Base-by-base conservation (phyloP, 2,113 vertebrate species). In the Xiphias gladius region DNA sequence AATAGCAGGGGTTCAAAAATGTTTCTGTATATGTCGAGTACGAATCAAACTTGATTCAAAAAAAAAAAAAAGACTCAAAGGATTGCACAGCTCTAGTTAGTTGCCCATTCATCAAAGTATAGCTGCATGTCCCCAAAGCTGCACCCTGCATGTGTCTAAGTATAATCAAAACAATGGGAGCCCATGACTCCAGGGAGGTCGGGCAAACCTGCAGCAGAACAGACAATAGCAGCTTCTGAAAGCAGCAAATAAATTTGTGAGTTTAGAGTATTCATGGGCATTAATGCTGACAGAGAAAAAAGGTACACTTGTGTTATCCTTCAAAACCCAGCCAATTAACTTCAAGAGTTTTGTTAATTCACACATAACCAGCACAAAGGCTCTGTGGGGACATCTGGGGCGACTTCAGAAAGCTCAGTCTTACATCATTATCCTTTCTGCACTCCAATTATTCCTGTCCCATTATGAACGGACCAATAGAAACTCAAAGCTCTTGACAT, bases 391-490 rank as follows among this genome's bases (percentile, higher is more conserved):
- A 66, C 50, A 24, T 73, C 46, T 22, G 24, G 69, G 64, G 66
- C 61, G 78, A 74, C 65, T 83, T 41, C 50, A 76, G 67, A 59
- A 52, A 58, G 80, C 58, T 74, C 75, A 54, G 84, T 73, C 77
- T 82, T 76, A 79, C 74, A 71, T 67, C 75, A 79, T 93, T 76
- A 87, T 85, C 68, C 48, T 76, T 57, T 81, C 61, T 79, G n/a
- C 66, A 70, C 58, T 85, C 43, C 62, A 86, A 80, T 90, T 86
- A 85, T 69, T 79, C 48, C 82, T 16, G 55, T 54, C 84, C 62
- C 58, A 12, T 84, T 82, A 80, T 84, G 46, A 83, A 74, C 2
- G 5, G 62, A 68, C 75, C 73, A 69, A 72, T 39, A 41, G 64
- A 65, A 88, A 70, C 66, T 32, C 68, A 59, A 52, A 84, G 78